These are phyloP conservation scores for Montifringilla adamsi DNA, from an alignment of 2,113 vertebrate species.

Conservation along the genomic window DNA sequence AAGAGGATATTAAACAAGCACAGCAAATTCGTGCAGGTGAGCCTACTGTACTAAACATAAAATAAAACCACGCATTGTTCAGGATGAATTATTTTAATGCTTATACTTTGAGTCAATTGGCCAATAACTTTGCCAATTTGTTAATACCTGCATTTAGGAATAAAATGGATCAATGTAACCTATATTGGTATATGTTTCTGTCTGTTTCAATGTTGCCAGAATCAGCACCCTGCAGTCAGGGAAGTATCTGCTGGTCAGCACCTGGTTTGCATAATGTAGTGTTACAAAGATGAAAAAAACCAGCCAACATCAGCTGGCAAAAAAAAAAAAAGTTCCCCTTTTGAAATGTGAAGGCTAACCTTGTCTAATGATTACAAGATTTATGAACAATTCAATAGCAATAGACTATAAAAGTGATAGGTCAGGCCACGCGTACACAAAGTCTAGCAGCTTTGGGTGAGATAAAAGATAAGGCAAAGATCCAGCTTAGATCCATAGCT, in stretches of 20 bases:
- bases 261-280: slow-evolving; percentile 36
- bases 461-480: background rate
- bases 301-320: background rate
- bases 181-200: background rate
- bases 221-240: background rate
- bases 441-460: slow-evolving; percentile 8
- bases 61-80: slow-evolving; percentile 70
- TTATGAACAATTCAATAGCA: slow-evolving; percentile 42
- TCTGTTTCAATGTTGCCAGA: background rate
- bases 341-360: background rate
- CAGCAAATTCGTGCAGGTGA: slow-evolving; percentile 70
- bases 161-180: slow-evolving; percentile 28
- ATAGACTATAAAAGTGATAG: slow-evolving; percentile 26
- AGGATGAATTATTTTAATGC: slow-evolving; percentile 73
- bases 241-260: slow-evolving; percentile 39
- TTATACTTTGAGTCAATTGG: slow-evolving; percentile 69
- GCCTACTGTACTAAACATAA: slow-evolving; percentile 61
- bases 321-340: background rate
- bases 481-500: background rate
- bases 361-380: slow-evolving; percentile 28
- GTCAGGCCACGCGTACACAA: background rate
- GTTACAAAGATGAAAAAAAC: background rate
- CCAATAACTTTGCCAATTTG: slow-evolving; percentile 64
- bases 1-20: slow-evolving; percentile 75
- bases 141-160: slow-evolving; percentile 57